A percentile compares a stretch with the other conserved stretches of the same genome.
phyloP scores from a whole-genome alignment of 1,140 invertebrate species.

The Bombus terrestris region DNA sequence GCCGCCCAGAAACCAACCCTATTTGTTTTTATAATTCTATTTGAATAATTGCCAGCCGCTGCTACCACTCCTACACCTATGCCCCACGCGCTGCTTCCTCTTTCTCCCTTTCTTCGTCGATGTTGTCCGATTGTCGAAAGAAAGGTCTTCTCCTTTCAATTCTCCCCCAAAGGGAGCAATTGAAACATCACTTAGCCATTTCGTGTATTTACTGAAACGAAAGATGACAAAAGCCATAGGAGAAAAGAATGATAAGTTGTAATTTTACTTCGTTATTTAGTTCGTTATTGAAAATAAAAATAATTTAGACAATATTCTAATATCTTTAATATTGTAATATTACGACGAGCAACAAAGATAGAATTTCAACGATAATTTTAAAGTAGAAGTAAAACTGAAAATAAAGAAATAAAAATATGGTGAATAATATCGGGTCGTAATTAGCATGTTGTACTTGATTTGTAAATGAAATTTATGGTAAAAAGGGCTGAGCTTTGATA shows the following conservation, averaged over 20 bases:
- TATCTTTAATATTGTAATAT: neutral
- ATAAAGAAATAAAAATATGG: neutral
- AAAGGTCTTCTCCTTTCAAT: neutral
- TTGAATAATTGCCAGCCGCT: slow-evolving; percentile 73
- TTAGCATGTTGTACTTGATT: neutral
- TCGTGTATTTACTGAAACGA: slow-evolving; percentile 2
- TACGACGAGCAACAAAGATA: neutral
- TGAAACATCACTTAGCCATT: slow-evolving; percentile 22
- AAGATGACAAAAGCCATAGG: neutral
- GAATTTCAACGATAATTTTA: neutral
- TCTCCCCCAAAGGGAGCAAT: neutral
- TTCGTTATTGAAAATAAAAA: no score
- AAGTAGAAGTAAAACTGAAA: neutral
- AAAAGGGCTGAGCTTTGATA: neutral
- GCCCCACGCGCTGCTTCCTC: slow-evolving; percentile 37
- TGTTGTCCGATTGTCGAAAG: slow-evolving; percentile 12
- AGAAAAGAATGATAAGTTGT: neutral
- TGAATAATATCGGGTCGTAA: neutral
- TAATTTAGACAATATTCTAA: neutral
- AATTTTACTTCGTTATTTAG: neutral
- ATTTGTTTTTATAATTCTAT: slow-evolving; percentile 78
- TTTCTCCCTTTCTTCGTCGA: neutral
- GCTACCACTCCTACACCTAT: slow-evolving; percentile 8
- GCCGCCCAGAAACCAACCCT: slow-evolving; percentile 65
- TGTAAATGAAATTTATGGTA: slow-evolving; percentile 2